These are phyloP conservation scores for Portevinia maculata DNA, from an alignment of 2,888 invertebrate genomes.

Conservation along the genomic window DNA sequence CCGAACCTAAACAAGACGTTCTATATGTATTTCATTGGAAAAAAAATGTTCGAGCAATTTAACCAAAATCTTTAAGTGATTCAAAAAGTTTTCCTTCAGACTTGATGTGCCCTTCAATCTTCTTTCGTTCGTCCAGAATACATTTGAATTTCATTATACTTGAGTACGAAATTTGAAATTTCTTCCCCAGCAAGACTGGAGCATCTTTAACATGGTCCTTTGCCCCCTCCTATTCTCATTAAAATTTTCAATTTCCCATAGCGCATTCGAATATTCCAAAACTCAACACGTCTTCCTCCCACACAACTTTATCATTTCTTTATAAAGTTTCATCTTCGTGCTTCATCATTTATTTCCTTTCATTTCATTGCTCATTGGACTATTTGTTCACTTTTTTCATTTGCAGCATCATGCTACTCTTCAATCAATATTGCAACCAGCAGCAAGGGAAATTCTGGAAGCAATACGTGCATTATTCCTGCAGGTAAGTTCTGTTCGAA, in stretches of 20 bases:
- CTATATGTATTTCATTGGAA: neutral
- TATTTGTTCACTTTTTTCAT: conserved; percentile 7
- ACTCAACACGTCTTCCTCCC: neutral
- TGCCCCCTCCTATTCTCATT: conserved; percentile 26
- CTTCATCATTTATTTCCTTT: conserved; percentile 50
- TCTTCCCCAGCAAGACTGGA: neutral
- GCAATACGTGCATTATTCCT: conserved; percentile 77
- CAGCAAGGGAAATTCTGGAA: conserved; percentile 77
- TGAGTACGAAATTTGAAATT: conserved; percentile 17
- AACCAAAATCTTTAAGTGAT: conserved; percentile 4
- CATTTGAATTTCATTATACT: conserved; percentile 47
- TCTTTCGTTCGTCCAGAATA: conserved; percentile 7
- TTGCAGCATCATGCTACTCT: conserved; percentile 73
- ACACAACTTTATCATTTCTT: neutral
- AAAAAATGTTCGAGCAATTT: conserved; percentile 7
- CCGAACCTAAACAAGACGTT: neutral
- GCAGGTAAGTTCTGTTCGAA: conserved; percentile 74
- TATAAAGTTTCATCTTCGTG: conserved; percentile 18
- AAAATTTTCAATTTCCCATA: conserved; percentile 26
- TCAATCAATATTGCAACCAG: conserved; percentile 77
- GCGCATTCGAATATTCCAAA: conserved; percentile 4
- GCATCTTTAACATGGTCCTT: neutral
- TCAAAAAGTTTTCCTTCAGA: neutral
- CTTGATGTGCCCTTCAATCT: neutral
- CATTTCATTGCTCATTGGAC: conserved; percentile 32